Percentiles rank a stretch among this genome's conserved stretches.
phyloP scores from a whole-genome alignment of 2,888 invertebrate genomes.

The Pseudeuparius sepicola region DNA sequence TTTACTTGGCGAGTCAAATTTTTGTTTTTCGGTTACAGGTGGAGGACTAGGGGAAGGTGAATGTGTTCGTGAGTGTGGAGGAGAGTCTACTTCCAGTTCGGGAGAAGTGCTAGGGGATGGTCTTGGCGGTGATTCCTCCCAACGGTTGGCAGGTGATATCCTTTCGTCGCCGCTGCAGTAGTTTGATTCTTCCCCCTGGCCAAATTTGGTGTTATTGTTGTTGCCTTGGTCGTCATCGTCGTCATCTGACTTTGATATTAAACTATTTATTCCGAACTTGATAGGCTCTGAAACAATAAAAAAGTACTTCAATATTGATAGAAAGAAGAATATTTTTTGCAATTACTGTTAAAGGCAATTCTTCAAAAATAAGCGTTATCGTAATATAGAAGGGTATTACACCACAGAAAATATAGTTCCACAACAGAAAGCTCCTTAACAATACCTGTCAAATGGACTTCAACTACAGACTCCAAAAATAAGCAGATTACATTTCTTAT shows the following conservation, averaged over 20 bases:
- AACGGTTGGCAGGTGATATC: conserved; percentile 33
- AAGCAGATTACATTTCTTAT: no score
- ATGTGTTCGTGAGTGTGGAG: conserved; percentile 46
- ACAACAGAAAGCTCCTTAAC: no score
- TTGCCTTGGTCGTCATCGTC: conserved; percentile 50
- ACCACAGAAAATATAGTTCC: no score
- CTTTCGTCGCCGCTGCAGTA: conserved; percentile 47
- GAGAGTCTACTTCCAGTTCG: conserved; percentile 68
- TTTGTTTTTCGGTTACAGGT: conserved; percentile 39
- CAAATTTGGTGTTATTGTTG: conserved; percentile 38
- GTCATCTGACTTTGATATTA: conserved; percentile 55
- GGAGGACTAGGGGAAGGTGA: conserved; percentile 41
- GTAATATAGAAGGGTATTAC: no score
- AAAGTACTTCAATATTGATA: conserved; percentile 7
- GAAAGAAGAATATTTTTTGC: not conserved
- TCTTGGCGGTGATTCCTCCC: conserved; percentile 33
- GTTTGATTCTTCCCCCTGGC: conserved; percentile 42
- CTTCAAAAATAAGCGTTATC: no score
- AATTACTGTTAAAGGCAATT: no score
- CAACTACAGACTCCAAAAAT: no score
- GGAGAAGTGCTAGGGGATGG: conserved; percentile 48
- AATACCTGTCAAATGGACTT: no score
- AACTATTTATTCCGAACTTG: conserved; percentile 74
- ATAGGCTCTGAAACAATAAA: conserved; percentile 58
- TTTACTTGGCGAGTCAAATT: conserved; percentile 43